A percentile compares a stretch with the other conserved stretches of the same genome.
Conservation (phyloP, 2,888 invertebrate genomes). For the Tenthredo distinguenda region DNA sequence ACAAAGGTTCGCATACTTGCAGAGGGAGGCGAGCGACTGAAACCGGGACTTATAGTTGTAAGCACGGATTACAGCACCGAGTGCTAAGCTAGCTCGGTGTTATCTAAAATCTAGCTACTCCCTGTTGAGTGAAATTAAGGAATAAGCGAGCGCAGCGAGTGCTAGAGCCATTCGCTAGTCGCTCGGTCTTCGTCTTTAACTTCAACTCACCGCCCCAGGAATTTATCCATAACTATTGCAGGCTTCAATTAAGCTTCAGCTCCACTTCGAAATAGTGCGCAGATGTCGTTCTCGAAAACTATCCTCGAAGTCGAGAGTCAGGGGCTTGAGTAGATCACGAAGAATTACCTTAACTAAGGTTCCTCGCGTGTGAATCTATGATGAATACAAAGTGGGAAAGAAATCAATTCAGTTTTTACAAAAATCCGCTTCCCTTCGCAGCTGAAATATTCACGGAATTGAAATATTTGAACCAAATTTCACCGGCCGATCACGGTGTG, state of each 20-base stretch:
- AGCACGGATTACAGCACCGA: constrained; percentile 37
- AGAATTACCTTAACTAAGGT: background rate
- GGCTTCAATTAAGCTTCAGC: background rate
- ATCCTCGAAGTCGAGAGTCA: background rate
- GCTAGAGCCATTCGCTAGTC: background rate
- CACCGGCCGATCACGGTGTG: too few species aligned
- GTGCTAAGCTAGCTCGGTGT: constrained; percentile 39
- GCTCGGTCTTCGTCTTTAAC: background rate
- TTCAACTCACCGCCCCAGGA: background rate
- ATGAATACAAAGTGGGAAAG: background rate
- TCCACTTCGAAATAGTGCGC: background rate
- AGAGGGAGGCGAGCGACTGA: constrained; percentile 16
- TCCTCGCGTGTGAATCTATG: background rate
- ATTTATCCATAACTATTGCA: constrained; percentile 19
- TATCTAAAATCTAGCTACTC: constrained; percentile 37
- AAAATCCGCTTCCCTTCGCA: background rate
- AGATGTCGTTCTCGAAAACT: background rate
- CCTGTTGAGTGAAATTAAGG: constrained; percentile 46
- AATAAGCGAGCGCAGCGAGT: constrained; percentile 16
- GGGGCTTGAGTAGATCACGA: background rate
- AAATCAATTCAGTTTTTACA: background rate
- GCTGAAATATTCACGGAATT: too few species aligned
- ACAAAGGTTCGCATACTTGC: constrained; percentile 34
- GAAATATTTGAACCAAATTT: too few species aligned
- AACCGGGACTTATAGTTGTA: constrained; percentile 45